Evolutionary conservation across 2,113 vertebrate species (phyloP), one percentile per base, ranked within the genome.

Genomic region (Coracopsis vasa): DNA sequence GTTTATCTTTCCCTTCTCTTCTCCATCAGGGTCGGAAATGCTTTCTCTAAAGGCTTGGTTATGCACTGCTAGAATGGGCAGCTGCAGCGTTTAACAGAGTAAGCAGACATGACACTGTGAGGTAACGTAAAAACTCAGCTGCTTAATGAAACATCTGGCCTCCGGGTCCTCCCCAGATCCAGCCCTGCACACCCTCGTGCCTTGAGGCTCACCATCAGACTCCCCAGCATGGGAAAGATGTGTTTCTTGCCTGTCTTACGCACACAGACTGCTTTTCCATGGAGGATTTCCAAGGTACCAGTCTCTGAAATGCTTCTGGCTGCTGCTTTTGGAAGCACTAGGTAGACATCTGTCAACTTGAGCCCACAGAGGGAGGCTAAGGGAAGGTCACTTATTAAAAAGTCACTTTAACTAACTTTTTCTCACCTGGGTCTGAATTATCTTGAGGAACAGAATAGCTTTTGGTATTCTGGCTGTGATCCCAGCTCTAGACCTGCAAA

Each of bases 151-250:
- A 28, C 19, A 9, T 48, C 41, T 50, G 70, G 12, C 37, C 41
- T 31, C 42, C 35, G 50, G 10, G 11, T 58, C 50, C 71, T 82
- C 23, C 33, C 31, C 51, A 44, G 53, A 54, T 17, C 44, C 54
- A 24, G 39, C 23, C 31, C 83, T 89, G 72, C 27, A 3, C 29
- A 11, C 4, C 25, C 23, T 47, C 0, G 0, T 81, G 37, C 47
- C 53, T 73, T 1, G 6, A 42, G 8, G 13, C 42, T 71, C 42
- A 21, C 11, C 0, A 1, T 25, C 31, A 42, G 39, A 4, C 33
- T 66, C 45, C 29, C 25, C 53, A 39, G 80, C n/a, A 16, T 23
- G 62, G 27, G 47, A 51, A 16, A 56, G 25, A 3, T 0, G 0
- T 65, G 41, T 33, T 79, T 74, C 41, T 69, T 80, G 27, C 48